These are phyloP conservation scores for Thamnophis sirtalis DNA, from an alignment of 2,113 vertebrate genomes.

Conservation along the genomic window DNA sequence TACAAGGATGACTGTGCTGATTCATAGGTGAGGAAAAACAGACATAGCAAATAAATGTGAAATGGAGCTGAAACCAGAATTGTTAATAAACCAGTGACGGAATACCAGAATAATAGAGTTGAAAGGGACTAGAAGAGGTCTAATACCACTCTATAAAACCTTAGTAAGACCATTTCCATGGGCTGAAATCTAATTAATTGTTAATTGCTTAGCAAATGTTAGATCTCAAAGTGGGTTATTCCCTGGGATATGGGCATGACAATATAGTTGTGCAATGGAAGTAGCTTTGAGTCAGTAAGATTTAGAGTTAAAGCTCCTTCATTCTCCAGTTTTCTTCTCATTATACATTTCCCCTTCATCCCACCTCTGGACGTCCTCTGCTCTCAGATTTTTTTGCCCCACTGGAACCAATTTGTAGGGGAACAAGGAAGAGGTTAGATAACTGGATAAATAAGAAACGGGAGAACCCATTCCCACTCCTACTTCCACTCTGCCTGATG, in stretches of 20 bases:
- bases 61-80: neutral
- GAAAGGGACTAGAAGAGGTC: neutral
- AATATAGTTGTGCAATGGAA: too few relatives aligned
- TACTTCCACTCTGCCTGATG: neutral
- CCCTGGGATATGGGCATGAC: neutral
- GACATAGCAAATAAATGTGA: neutral
- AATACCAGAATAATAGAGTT: neutral
- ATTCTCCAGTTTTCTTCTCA: neutral
- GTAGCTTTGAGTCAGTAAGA: too few relatives aligned
- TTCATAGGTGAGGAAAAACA: neutral
- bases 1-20: neutral
- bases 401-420: neutral
- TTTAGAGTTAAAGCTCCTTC: neutral
- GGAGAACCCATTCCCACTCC: neutral
- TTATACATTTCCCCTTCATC: neutral
- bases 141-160: too few relatives aligned
- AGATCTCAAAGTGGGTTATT: neutral
- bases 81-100: neutral
- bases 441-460: neutral
- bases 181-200: neutral
- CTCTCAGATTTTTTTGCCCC: neutral
- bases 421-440: neutral
- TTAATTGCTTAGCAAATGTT: neutral
- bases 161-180: neutral
- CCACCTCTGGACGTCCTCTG: neutral